Percentiles rank a stretch among this genome's conserved stretches.
Conservation (phyloP, 2,888 invertebrate species). For the Dastarcus helophoroides region DNA sequence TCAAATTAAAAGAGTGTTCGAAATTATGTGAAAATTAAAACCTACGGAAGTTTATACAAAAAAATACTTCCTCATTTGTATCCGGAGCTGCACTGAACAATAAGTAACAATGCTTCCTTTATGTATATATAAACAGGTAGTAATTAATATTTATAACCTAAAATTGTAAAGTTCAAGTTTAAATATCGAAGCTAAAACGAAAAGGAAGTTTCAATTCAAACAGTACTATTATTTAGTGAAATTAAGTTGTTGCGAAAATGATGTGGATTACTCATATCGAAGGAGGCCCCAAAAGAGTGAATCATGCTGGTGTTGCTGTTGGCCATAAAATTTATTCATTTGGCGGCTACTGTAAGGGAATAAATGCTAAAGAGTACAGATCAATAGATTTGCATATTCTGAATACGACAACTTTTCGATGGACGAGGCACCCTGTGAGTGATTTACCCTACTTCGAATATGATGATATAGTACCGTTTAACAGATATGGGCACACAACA, state of each 20-base stretch:
- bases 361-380: slow-evolving; percentile 60
- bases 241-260: no score
- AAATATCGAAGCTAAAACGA: no score
- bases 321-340: slow-evolving; percentile 76
- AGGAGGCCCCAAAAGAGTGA: slow-evolving; percentile 84
- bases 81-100: no score
- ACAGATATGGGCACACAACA: slow-evolving; percentile 88
- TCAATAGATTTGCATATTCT: slow-evolving; percentile 82
- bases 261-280: slow-evolving; percentile 77
- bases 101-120: no score
- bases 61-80: no score
- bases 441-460: slow-evolving; percentile 39
- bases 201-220: no score
- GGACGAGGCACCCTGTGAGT: slow-evolving; percentile 46
- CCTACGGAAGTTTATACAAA: no score
- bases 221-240: no score
- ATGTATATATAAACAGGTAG: no score
- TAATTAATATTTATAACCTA: no score
- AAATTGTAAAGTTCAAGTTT: no score
- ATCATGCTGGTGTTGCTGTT: slow-evolving; percentile 81
- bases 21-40: slow-evolving; percentile 4
- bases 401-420: slow-evolving; percentile 57
- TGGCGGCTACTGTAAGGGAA: slow-evolving; percentile 84
- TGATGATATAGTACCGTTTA: slow-evolving; percentile 54
- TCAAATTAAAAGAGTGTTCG: slow-evolving; percentile 1